These are phyloP conservation scores for Liparis tanakae DNA, from an alignment of 2,797 vertebrate genomes.

Conservation along the genomic window DNA sequence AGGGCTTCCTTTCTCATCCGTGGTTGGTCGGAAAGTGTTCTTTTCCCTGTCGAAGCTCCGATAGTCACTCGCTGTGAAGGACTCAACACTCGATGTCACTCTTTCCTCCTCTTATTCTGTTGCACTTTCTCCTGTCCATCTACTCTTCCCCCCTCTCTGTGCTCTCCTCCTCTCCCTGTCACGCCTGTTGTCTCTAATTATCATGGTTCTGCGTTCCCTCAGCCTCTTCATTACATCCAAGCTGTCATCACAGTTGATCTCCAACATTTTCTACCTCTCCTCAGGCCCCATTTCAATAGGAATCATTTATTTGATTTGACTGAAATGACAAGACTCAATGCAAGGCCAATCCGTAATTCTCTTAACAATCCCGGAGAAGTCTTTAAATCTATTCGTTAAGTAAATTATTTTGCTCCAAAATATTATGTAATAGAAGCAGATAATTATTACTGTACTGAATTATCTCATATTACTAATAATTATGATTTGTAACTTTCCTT, in stretches of 20 bases:
- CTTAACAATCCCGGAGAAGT: neutral
- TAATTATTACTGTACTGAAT: neutral
- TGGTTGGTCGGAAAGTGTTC: slow-evolving; percentile 52
- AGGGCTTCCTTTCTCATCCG: slow-evolving; percentile 43
- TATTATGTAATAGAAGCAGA: neutral
- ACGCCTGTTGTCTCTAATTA: slow-evolving; percentile 72
- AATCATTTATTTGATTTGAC: slow-evolving; percentile 52
- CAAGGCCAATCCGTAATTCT: slow-evolving; percentile 36
- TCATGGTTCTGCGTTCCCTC: slow-evolving; percentile 61
- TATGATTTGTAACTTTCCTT: slow-evolving; percentile 21
- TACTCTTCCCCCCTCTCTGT: neutral
- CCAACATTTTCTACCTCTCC: slow-evolving; percentile 56
- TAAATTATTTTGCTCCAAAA: neutral
- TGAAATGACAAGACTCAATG: slow-evolving; percentile 36
- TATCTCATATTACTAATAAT: neutral
- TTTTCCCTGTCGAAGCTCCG: slow-evolving; percentile 58
- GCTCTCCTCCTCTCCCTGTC: slow-evolving; percentile 43
- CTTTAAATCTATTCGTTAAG: too few species aligned
- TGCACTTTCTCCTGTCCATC: slow-evolving; percentile 52
- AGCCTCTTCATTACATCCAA: slow-evolving; percentile 71
- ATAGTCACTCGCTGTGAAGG: slow-evolving; percentile 51
- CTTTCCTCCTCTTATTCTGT: slow-evolving; percentile 36
- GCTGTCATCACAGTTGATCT: slow-evolving; percentile 74
- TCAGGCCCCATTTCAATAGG: slow-evolving; percentile 45
- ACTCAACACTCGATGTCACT: slow-evolving; percentile 39